Evolutionary conservation across 2,888 invertebrate genomes (phyloP).

Genomic region (Theristus sp.): DNA sequence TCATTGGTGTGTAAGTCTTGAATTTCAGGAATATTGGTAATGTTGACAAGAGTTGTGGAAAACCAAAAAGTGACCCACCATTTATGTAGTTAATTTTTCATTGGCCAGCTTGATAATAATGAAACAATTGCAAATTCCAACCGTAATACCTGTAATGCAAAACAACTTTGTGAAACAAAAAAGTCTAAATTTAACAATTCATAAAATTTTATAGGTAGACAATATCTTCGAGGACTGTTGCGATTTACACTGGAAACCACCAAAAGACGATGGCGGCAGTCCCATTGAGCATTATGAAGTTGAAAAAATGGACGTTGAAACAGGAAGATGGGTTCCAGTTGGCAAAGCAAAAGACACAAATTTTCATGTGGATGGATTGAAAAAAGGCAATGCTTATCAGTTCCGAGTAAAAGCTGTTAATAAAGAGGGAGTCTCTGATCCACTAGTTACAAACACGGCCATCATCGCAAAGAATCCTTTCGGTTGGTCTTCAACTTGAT

Average conservation of each 20-base stretch:
- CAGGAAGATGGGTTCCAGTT: conserved; percentile 79
- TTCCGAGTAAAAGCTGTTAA: conserved; percentile 40
- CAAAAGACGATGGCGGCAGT: conserved; percentile 44
- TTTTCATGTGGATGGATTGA: conserved; percentile 41
- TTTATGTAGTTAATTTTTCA: too few relatives aligned
- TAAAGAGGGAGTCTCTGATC: conserved; percentile 37
- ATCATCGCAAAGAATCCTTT: conserved; percentile 39
- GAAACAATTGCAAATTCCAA: too few relatives aligned
- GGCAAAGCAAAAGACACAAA: conserved; percentile 47
- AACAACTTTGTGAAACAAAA: background rate
- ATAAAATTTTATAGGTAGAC: conserved; percentile 41
- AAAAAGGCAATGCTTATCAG: conserved; percentile 33
- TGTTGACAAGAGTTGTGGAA: too few relatives aligned
- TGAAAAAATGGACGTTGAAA: conserved; percentile 75
- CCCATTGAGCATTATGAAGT: conserved; percentile 33
- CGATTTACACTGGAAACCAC: conserved; percentile 77
- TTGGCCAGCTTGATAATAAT: too few relatives aligned
- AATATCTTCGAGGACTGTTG: conserved; percentile 74
- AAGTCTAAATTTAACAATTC: background rate
- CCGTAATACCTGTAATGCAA: too few relatives aligned
- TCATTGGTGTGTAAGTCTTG: too few relatives aligned
- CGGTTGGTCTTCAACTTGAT: conserved; percentile 25
- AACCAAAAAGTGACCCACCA: too few relatives aligned
- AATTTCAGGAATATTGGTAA: too few relatives aligned
- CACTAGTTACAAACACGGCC: conserved; percentile 32